Percentiles rank a stretch among this genome's conserved stretches.
phyloP scores from a whole-genome alignment of 1,140 invertebrate genomes.

The Rhynchophorus ferrugineus region DNA sequence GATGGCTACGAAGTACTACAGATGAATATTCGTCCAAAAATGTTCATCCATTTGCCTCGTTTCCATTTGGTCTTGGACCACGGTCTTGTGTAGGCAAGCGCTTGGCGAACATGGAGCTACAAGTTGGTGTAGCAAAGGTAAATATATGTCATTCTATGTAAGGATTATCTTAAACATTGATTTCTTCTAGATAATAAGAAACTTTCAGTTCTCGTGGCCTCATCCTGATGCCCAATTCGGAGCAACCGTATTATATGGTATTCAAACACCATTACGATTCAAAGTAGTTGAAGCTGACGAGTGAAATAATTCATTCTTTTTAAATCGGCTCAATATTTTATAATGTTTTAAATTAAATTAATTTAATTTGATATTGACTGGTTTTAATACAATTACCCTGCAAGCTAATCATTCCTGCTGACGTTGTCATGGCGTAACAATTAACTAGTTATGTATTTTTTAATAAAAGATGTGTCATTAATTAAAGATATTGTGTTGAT shows the following conservation, averaged over 20 bases:
- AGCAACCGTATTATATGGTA: constrained; percentile 21
- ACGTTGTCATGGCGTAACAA: no score
- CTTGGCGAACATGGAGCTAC: constrained; percentile 64
- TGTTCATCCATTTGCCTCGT: constrained; percentile 29
- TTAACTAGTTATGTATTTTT: no score
- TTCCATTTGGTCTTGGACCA: constrained; percentile 35
- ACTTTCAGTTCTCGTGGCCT: constrained; percentile 48
- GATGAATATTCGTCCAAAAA: constrained; percentile 27
- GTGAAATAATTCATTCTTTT: no score
- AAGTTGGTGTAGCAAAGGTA: constrained; percentile 52
- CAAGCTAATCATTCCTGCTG: no score
- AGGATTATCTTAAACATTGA: no score
- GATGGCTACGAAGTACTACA: constrained; percentile 27
- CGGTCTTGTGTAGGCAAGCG: constrained; percentile 50
- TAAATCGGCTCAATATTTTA: no score
- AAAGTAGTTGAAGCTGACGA: constrained; percentile 18
- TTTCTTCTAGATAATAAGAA: constrained; percentile 44
- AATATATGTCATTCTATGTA: no score
- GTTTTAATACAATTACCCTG: no score
- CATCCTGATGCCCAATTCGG: constrained; percentile 23
- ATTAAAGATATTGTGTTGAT: no score
- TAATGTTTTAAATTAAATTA: no score
- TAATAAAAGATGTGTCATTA: no score
- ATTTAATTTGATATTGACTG: no score
- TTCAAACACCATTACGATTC: constrained; percentile 23